Base-by-base conservation (phyloP, 2,113 vertebrate species). In the Oryzias curvinotus region DNA sequence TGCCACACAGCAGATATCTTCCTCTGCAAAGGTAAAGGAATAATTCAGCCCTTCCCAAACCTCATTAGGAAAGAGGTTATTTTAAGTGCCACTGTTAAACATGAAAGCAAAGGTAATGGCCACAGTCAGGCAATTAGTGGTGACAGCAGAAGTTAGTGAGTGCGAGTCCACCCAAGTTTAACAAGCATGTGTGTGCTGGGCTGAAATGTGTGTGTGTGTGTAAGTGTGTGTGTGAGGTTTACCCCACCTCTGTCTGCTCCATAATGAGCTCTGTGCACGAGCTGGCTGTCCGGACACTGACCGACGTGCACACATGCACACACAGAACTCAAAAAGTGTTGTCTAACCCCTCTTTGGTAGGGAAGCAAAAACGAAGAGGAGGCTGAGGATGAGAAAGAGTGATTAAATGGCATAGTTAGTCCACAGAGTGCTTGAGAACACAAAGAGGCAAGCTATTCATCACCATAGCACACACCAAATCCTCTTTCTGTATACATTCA, bases 331-430 rank as follows among this genome's bases (percentile, higher is more conserved):
- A 50, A 43, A 75, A 66, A 69, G 75, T 68, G 81, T 77, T 76
- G 59, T 68, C 65, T 65, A 67, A 74, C 48, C 80, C 73, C 68
- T 65, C 70, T 67, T 54, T 52, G 71, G 48, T 65, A 71, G 71
- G 65, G 82, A 61, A 75, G 62, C 58, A 59, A 72, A 41, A 73
- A 50, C 67, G 59, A 75, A 61, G 71, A 72, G 61, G 73, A 52
- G 59, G 77, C 19, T 46, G 62, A 2, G 73, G 74, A 68, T 53
- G 71, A 71, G 63, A 65, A 62, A 73, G 62, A 50, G 69, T 82
- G 78, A 86, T 88, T 85, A 88, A 87, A 87, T 82, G 75, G 79
- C 87, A 77, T 84, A 75, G 79, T 88, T 82, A 79, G 77, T 77
- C 71, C 75, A 58, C 75, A 73, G 75, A 84, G 82, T 79, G 75